These are phyloP conservation scores for Phocides pigmalion DNA, from an alignment of 1,140 invertebrate genomes.

Conservation along the genomic window DNA sequence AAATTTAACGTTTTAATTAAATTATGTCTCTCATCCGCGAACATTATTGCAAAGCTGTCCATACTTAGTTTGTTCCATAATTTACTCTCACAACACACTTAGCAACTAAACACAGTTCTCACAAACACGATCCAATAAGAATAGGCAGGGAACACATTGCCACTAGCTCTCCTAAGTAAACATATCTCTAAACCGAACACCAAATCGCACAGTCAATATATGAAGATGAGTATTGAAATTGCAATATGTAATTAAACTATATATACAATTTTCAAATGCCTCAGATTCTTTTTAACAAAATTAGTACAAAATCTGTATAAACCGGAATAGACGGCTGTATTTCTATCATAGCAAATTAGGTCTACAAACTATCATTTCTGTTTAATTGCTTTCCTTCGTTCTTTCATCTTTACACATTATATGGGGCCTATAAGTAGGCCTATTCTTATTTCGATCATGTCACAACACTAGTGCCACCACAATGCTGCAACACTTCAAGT, in stretches of 20 bases:
- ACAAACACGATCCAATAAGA: constrained; percentile 68
- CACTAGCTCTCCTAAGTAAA: not conserved
- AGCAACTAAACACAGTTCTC: constrained; percentile 73
- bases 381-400: not conserved
- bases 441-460: constrained; percentile 65
- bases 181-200: not conserved
- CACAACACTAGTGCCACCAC: constrained; percentile 43
- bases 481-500: constrained; percentile 39
- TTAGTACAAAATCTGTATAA: too few relatives aligned
- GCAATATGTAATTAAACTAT: not conserved
- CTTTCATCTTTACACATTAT: not conserved
- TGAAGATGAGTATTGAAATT: not conserved
- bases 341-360: too few relatives aligned
- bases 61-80: constrained; percentile 79
- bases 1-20: constrained; percentile 81
- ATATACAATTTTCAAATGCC: not conserved
- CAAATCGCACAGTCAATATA: not conserved
- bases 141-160: constrained; percentile 43
- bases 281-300: not conserved
- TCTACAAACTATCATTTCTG: not conserved
- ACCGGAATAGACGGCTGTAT: not conserved
- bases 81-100: constrained; percentile 75
- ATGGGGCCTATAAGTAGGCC: constrained; percentile 36
- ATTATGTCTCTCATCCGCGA: constrained; percentile 72
- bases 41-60: constrained; percentile 72